These are phyloP conservation scores for Ganaspis sp. DNA, from an alignment of 1,140 invertebrate species.

Conservation along the genomic window DNA sequence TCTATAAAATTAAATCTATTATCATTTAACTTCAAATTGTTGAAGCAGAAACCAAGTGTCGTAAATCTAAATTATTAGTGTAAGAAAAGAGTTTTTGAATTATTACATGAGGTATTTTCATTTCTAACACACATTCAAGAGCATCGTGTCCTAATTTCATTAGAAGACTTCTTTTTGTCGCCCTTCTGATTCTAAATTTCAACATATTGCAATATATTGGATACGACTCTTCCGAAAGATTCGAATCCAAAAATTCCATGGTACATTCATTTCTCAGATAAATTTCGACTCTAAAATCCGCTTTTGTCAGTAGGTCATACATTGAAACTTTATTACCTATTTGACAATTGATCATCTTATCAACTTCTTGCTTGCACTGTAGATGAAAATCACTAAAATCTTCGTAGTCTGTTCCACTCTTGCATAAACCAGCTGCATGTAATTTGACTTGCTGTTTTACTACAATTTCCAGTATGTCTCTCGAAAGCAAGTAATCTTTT, in stretches of 20 bases:
- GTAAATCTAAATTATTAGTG: neutral
- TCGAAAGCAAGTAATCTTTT: neutral
- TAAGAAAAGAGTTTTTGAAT: neutral
- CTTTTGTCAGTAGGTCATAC: neutral
- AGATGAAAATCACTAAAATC: neutral
- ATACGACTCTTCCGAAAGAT: neutral
- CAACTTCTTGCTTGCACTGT: neutral
- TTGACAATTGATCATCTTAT: neutral
- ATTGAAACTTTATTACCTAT: neutral
- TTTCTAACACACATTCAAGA: neutral
- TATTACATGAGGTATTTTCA: neutral
- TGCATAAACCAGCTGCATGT: neutral
- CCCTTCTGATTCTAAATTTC: neutral
- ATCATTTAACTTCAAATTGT: neutral
- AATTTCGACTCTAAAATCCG: neutral
- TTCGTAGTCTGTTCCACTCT: neutral
- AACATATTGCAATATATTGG: neutral
- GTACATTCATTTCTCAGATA: neutral
- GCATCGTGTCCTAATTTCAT: neutral
- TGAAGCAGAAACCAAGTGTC: neutral
- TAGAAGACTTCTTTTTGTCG: neutral
- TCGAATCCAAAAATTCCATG: neutral
- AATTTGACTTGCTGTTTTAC: neutral
- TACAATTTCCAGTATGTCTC: neutral
- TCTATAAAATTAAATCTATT: no score